These are phyloP conservation scores for Heteronetta atricapilla DNA, from an alignment of 2,113 vertebrate species.

Conservation along the genomic window DNA sequence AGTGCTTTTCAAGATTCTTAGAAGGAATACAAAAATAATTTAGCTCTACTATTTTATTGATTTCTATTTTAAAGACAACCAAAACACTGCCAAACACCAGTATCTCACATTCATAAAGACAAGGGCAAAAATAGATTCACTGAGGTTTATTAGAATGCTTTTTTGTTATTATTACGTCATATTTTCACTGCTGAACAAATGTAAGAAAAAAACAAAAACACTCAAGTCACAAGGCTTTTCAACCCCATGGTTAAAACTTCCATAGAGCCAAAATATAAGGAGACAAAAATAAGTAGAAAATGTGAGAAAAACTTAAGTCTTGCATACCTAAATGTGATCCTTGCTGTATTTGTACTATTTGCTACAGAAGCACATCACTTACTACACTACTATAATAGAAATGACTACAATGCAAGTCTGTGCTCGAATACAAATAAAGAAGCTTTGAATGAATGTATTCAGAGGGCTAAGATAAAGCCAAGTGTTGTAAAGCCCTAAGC, in stretches of 20 bases:
- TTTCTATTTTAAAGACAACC: not conserved
- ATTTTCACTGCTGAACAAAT: not conserved
- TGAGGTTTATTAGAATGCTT: not conserved
- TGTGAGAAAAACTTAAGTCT: not conserved
- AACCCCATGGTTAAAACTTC: not conserved
- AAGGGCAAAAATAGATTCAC: not conserved
- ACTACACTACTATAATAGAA: not conserved
- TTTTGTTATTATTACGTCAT: not conserved
- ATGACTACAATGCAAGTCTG: not conserved
- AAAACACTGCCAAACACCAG: not conserved
- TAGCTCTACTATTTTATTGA: not conserved
- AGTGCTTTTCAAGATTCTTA: not conserved
- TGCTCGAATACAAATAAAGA: not conserved
- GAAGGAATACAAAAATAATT: not conserved
- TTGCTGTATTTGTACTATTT: not conserved
- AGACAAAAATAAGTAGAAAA: not conserved
- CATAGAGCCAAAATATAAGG: not conserved
- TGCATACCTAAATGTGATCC: too few species aligned
- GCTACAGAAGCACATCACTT: not conserved
- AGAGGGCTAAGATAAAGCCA: not conserved
- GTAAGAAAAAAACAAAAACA: not conserved
- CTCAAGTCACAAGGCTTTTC: slow-evolving; percentile 17
- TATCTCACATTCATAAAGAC: not conserved
- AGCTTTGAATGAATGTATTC: not conserved
- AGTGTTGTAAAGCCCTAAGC: not conserved